Conservation (phyloP, 2,888 invertebrate genomes). For the Chydorus sphaericus region DNA sequence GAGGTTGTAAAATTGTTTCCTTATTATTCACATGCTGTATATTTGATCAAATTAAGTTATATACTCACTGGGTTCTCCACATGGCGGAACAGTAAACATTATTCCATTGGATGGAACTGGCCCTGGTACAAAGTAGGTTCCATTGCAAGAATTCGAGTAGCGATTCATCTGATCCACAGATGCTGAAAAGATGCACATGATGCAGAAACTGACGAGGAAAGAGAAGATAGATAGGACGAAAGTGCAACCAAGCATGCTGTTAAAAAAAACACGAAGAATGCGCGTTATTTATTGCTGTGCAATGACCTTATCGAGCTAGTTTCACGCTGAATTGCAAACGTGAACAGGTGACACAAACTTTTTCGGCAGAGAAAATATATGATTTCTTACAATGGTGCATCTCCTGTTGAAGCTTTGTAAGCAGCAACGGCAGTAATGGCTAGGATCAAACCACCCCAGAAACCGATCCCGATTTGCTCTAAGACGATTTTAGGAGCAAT, state of each 20-base stretch:
- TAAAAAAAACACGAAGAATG: not conserved
- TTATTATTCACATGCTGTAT: too few relatives aligned
- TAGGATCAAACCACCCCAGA: not conserved
- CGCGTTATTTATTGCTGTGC: too few relatives aligned
- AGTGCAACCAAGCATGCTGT: not conserved
- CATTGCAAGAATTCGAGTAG: not conserved
- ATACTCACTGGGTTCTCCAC: too few relatives aligned
- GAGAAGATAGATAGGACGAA: not conserved
- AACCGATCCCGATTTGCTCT: conserved; percentile 1
- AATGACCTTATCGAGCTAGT: not conserved
- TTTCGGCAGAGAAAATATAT: not conserved
- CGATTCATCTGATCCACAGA: not conserved
- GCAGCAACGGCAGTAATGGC: not conserved
- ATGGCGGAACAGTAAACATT: not conserved
- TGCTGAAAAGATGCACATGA: not conserved
- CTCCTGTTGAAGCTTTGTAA: not conserved
- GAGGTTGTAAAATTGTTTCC: not conserved
- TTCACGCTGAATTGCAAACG: too few relatives aligned
- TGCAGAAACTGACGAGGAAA: not conserved
- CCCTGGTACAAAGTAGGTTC: not conserved
- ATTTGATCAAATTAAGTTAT: too few relatives aligned
- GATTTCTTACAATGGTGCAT: not conserved
- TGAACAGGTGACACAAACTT: too few relatives aligned
- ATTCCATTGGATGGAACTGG: too few relatives aligned
- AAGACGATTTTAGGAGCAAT: not conserved